Conservation (phyloP, 2,888 invertebrate species). For the Drosophila histrio region DNA sequence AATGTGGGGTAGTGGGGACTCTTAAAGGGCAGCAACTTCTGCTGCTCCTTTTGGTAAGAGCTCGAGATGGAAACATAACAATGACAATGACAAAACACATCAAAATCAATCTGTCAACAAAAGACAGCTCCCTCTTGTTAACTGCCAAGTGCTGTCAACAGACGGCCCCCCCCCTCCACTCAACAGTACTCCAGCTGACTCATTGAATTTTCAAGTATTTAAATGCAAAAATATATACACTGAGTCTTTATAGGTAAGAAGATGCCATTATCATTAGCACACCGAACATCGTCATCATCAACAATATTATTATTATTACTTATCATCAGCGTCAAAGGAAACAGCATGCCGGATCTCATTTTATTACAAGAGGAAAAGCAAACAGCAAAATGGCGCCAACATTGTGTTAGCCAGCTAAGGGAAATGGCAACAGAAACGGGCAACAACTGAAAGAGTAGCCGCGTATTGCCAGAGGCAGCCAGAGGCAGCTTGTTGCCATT, state of each 20-base stretch:
- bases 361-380: conserved; percentile 80
- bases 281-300: conserved; percentile 37
- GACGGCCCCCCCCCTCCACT: background rate
- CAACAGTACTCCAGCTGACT: conserved; percentile 24
- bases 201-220: conserved; percentile 67
- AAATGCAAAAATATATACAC: conserved; percentile 55
- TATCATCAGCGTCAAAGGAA: conserved; percentile 48
- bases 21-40: conserved; percentile 10
- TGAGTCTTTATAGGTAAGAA: conserved; percentile 13
- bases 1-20: conserved; percentile 4
- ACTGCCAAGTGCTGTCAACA: conserved; percentile 54
- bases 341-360: conserved; percentile 70
- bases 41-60: background rate
- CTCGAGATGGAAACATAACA: conserved; percentile 59
- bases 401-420: conserved; percentile 53
- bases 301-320: background rate
- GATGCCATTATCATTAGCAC: conserved; percentile 69
- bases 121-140: conserved; percentile 32
- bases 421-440: conserved; percentile 15
- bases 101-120: conserved; percentile 79
- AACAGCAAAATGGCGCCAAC: conserved; percentile 80
- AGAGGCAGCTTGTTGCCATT: conserved; percentile 65
- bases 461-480: background rate
- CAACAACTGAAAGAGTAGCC: background rate
- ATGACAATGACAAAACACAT: conserved; percentile 74